Evolutionary conservation across 2,113 vertebrate species (phyloP).

Genomic region (Bettongia penicillata): DNA sequence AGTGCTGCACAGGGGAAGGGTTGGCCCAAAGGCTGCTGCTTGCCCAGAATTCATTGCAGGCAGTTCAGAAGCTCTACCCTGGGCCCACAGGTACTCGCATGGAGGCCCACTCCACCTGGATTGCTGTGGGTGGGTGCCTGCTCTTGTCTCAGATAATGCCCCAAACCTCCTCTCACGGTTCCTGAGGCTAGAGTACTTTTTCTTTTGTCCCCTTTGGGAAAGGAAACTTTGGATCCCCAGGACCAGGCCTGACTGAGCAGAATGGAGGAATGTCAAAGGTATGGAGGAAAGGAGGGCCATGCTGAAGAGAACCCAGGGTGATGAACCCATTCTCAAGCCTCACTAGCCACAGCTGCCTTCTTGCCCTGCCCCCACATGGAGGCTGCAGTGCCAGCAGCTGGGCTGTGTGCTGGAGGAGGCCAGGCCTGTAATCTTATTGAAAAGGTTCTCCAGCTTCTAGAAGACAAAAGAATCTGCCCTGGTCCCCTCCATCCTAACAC

Average conservation of each 20-base stretch:
- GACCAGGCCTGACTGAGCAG: neutral
- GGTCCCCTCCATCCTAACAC: neutral
- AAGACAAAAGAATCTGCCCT: too few relatives aligned
- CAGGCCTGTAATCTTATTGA: neutral
- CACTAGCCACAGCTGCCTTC: too few relatives aligned
- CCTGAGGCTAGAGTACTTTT: neutral
- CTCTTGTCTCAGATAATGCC: neutral
- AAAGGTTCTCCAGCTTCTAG: neutral
- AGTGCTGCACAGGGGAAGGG: too few relatives aligned
- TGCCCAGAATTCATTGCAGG: too few relatives aligned
- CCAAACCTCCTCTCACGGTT: neutral
- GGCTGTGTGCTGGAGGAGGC: too few relatives aligned
- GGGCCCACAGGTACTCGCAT: too few relatives aligned
- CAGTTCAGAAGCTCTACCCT: too few relatives aligned
- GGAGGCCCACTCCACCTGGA: neutral
- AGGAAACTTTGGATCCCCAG: neutral
- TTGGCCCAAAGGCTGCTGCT: too few relatives aligned
- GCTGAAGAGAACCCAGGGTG: conserved; percentile 20
- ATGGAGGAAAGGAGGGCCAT: neutral
- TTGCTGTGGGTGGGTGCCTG: neutral
- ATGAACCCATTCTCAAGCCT: neutral
- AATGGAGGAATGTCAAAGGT: neutral
- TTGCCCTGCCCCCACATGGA: neutral
- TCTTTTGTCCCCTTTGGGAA: neutral
- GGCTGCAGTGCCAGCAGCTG: neutral